Evolutionary conservation across 2,888 invertebrate species (phyloP).

Genomic region (Diadromus collaris): DNA sequence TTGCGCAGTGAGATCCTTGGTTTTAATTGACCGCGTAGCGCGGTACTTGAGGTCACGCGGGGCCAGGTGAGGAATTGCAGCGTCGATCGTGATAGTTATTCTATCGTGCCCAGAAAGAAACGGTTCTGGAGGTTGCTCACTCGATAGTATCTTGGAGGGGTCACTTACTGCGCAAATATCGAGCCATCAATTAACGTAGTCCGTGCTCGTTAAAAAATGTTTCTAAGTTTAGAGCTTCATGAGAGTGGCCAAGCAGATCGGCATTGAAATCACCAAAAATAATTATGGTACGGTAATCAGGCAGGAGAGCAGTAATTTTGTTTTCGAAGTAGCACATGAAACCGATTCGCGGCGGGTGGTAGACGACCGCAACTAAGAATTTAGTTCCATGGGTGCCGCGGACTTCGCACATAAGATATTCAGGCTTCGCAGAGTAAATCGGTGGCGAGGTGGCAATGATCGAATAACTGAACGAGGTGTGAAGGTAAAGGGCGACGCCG

Average conservation of each 20-base stretch:
- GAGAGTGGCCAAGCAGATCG: background rate
- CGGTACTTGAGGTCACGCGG: background rate
- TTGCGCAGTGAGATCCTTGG: background rate
- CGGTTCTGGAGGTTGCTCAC: background rate
- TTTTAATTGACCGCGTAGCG: background rate
- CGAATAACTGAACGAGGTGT: background rate
- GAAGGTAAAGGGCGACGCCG: slow-evolving; percentile 3
- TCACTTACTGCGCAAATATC: slow-evolving; percentile 20
- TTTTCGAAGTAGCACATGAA: background rate
- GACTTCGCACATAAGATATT: slow-evolving; percentile 4
- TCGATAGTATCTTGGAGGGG: background rate
- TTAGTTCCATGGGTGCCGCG: background rate
- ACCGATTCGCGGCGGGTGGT: background rate
- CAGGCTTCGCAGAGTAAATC: background rate
- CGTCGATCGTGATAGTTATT: background rate
- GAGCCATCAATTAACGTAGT: slow-evolving; percentile 12
- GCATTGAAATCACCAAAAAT: slow-evolving; percentile 8
- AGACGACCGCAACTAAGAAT: background rate
- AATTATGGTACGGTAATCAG: background rate
- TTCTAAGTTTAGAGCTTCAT: background rate
- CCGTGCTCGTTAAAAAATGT: background rate
- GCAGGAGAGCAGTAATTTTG: background rate
- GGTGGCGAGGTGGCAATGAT: background rate
- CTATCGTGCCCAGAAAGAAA: slow-evolving; percentile 5
- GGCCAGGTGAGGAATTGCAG: background rate